These are phyloP conservation scores for Halcyon chelicuti DNA, from an alignment of 2,797 vertebrate genomes.

Conservation along the genomic window DNA sequence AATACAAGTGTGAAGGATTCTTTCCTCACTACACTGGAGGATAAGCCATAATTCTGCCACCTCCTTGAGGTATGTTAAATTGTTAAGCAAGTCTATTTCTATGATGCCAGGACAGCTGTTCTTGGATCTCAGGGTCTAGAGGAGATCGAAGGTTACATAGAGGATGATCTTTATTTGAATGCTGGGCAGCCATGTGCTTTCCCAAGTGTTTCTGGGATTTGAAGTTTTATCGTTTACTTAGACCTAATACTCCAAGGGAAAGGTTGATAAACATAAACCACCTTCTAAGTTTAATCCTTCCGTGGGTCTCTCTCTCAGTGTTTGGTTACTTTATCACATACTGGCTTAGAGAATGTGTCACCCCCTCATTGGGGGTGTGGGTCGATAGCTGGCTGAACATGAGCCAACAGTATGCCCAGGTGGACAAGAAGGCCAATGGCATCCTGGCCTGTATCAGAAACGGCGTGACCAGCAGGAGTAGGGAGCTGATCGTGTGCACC, in stretches of 20 bases:
- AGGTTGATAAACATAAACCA: neutral
- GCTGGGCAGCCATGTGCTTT: neutral
- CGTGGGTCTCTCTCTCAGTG: accelerated
- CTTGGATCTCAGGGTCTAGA: neutral
- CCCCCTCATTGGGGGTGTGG: too few relatives aligned
- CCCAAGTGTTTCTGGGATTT: neutral
- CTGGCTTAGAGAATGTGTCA: neutral
- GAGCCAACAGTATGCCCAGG: too few relatives aligned
- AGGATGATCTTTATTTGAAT: neutral
- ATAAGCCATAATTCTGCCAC: neutral
- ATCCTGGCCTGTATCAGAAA: too few relatives aligned
- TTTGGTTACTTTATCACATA: neutral
- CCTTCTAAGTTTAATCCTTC: neutral
- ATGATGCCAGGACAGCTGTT: neutral
- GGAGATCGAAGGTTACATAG: neutral
- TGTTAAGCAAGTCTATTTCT: neutral
- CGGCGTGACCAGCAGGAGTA: too few relatives aligned
- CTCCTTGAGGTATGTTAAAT: neutral
- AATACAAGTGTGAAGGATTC: neutral
- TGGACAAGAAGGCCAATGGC: too few relatives aligned
- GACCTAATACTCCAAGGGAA: neutral
- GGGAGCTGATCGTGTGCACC: too few relatives aligned
- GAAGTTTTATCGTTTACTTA: neutral
- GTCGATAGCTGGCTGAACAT: too few relatives aligned
- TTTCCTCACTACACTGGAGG: neutral